These are phyloP conservation scores for Delichon dasypus DNA, from an alignment of 2,797 vertebrate genomes.

Conservation along the genomic window DNA sequence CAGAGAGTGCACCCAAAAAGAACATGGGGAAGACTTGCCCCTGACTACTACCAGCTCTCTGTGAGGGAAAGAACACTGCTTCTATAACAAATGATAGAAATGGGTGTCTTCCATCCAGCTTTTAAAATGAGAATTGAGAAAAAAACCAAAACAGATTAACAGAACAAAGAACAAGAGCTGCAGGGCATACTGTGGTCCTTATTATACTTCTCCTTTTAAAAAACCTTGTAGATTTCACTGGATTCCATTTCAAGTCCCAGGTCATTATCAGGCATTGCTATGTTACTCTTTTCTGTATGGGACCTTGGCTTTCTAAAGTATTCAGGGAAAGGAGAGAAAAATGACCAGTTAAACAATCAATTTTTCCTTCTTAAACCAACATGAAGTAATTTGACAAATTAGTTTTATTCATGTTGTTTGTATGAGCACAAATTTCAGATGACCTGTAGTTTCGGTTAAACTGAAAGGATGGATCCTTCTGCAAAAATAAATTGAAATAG, in stretches of 20 bases:
- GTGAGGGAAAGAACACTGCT: not conserved
- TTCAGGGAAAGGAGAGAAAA: not conserved
- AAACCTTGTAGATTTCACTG: not conserved
- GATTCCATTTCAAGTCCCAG: not conserved
- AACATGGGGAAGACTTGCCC: not conserved
- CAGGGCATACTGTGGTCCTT: not conserved
- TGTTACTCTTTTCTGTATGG: not conserved
- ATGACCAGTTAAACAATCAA: not conserved
- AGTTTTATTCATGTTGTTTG: not conserved
- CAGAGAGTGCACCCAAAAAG: not conserved
- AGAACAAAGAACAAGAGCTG: not conserved
- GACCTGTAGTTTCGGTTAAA: not conserved
- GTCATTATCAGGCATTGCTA: not conserved
- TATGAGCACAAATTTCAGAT: not conserved
- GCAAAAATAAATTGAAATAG: not conserved
- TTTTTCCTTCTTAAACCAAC: not conserved
- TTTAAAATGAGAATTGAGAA: not conserved
- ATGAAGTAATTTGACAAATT: not conserved
- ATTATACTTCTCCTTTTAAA: not conserved
- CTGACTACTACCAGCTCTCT: not conserved
- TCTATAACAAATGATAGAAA: not conserved
- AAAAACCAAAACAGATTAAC: not conserved
- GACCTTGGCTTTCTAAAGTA: not conserved
- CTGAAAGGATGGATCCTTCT: not conserved
- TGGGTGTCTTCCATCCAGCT: not conserved